Evolutionary conservation across 2,888 invertebrate species (phyloP).

Genomic region (Brenthis ino): DNA sequence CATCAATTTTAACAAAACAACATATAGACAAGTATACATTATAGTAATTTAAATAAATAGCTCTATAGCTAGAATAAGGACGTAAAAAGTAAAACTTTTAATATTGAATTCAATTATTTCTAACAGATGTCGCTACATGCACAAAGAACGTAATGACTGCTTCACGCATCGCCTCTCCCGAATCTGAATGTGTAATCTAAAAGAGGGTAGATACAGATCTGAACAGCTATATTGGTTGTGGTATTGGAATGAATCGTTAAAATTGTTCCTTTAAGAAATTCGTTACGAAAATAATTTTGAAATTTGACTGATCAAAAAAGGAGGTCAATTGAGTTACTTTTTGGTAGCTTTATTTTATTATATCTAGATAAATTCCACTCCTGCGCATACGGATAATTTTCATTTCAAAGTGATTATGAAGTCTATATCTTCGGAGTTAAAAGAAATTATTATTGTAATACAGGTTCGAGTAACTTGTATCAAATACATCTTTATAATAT

Average conservation of each 20-base stretch:
- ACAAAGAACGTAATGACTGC: constrained; percentile 39
- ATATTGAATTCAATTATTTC: constrained; percentile 5
- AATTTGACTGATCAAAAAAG: neutral
- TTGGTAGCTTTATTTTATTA: too few relatives aligned
- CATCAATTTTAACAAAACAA: too few relatives aligned
- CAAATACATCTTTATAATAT: too few relatives aligned
- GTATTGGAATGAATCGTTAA: constrained; percentile 35
- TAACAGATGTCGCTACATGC: constrained; percentile 43
- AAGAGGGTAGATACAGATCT: constrained; percentile 70
- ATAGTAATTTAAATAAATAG: too few relatives aligned
- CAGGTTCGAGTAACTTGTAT: too few relatives aligned
- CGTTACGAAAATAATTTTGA: constrained; percentile 11
- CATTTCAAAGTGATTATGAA: too few relatives aligned
- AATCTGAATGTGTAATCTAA: constrained; percentile 42
- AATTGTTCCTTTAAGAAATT: constrained; percentile 16
- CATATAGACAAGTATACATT: too few relatives aligned
- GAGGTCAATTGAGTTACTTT: neutral
- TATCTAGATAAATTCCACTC: too few relatives aligned
- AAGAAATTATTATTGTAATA: too few relatives aligned
- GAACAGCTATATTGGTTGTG: constrained; percentile 51
- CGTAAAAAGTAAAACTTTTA: neutral
- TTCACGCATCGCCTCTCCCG: constrained; percentile 57
- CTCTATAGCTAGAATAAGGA: too few relatives aligned
- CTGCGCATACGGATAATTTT: too few relatives aligned
- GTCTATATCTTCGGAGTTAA: too few relatives aligned